A percentile compares a stretch with the other conserved stretches of the same genome.
phyloP scores from a whole-genome alignment of 1,140 invertebrate genomes.

The Brachystomella parvula region DNA sequence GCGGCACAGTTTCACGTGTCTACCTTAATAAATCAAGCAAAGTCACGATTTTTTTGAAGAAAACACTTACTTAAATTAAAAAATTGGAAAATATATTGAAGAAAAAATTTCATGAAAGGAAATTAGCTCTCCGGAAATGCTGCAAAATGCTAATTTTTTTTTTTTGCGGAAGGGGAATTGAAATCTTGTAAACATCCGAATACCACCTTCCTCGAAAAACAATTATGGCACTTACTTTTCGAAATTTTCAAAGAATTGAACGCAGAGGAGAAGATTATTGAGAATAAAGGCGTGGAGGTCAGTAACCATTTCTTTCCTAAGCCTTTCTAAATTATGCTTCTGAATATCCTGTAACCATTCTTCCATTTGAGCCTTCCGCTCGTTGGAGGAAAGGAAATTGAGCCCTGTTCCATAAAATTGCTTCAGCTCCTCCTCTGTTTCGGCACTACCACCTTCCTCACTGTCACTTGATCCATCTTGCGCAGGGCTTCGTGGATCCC shows the following conservation, averaged over 20 bases:
- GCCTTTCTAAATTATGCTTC: conserved; percentile 41
- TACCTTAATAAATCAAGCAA: too few species aligned
- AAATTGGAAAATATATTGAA: too few species aligned
- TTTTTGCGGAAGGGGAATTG: too few species aligned
- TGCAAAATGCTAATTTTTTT: too few species aligned
- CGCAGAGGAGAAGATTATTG: conserved; percentile 64
- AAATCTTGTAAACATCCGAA: too few species aligned
- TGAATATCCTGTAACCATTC: conserved; percentile 12
- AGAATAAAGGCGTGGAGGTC: conserved; percentile 60
- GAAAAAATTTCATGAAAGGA: too few species aligned
- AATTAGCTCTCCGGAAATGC: too few species aligned
- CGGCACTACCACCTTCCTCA: too few species aligned
- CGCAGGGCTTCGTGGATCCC: not conserved
- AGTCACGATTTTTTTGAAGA: not conserved
- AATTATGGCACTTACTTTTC: conserved; percentile 52
- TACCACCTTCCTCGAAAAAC: too few species aligned
- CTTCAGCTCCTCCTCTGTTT: not conserved
- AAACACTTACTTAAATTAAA: not conserved
- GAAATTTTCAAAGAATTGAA: conserved; percentile 69
- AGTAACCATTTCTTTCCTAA: conserved; percentile 53
- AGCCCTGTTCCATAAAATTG: not conserved
- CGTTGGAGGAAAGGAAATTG: not conserved
- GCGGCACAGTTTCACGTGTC: too few species aligned
- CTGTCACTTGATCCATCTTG: too few species aligned
- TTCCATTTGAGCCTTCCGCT: conserved; percentile 4